These are phyloP conservation scores for Channa maculata DNA, from an alignment of 2,113 vertebrate species.

Conservation along the genomic window DNA sequence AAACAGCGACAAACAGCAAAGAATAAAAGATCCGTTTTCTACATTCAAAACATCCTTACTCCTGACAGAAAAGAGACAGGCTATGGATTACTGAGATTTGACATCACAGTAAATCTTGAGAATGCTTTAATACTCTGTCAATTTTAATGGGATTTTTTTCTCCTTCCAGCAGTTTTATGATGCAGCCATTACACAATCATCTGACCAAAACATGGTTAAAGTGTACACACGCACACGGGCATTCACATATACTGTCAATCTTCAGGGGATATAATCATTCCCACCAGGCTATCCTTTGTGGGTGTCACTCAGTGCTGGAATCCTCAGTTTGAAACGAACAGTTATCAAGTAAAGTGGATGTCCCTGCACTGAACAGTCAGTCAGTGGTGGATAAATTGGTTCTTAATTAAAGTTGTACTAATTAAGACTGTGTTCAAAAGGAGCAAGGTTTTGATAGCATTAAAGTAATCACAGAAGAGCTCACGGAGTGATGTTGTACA, in stretches of 20 bases:
- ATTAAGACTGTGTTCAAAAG: constrained; percentile 70
- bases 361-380: constrained; percentile 43
- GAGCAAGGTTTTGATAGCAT: constrained; percentile 67
- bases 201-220: constrained; percentile 38
- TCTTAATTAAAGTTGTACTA: constrained; percentile 78
- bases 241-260: constrained; percentile 27
- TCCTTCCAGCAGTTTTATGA: constrained; percentile 47
- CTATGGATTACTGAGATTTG: constrained; percentile 48
- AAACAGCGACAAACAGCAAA: too few species aligned
- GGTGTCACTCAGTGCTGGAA: constrained; percentile 23
- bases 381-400: constrained; percentile 56
- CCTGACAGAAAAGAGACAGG: constrained; percentile 27
- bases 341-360: constrained; percentile 34
- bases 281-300: constrained; percentile 20
- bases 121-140: constrained; percentile 65
- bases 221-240: background rate
- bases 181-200: constrained; percentile 40
- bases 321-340: constrained; percentile 28
- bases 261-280: constrained; percentile 37
- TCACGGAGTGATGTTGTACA: constrained; percentile 56
- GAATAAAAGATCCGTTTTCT: background rate
- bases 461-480: constrained; percentile 71
- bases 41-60: background rate
- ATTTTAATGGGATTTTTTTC: constrained; percentile 66
- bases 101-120: constrained; percentile 31